Percentiles rank a stretch among this genome's conserved stretches.
Evolutionary conservation across 35 echinoderm and acorn worm species (phyloP).

Genomic region (Apostichopus californicus): DNA sequence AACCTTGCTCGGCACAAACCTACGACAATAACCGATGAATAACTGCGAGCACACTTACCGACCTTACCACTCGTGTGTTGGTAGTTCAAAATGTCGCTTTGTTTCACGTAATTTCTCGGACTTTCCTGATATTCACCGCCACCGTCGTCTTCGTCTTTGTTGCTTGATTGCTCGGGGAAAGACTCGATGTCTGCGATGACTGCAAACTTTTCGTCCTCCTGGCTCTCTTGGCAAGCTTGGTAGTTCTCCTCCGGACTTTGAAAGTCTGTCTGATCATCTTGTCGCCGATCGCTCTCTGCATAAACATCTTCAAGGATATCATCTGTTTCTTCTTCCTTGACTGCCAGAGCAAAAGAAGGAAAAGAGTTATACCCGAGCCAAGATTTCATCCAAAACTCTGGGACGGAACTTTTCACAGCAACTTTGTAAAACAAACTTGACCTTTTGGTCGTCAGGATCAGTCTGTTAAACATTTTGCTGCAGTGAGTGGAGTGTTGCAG

Average conservation of each 20-base stretch:
- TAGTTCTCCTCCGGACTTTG: neutral
- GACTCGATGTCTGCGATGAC: neutral
- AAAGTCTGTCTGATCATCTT: neutral
- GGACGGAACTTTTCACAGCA: too few relatives aligned
- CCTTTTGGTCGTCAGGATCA: too few relatives aligned
- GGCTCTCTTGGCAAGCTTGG: neutral
- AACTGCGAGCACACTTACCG: neutral
- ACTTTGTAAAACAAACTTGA: too few relatives aligned
- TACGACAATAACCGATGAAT: too few relatives aligned
- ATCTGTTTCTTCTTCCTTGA: neutral
- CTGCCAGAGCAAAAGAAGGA: neutral
- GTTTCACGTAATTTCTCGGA: neutral
- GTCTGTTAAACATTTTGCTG: too few relatives aligned
- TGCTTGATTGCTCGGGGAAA: neutral
- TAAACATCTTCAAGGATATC: neutral
- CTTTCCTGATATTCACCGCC: neutral
- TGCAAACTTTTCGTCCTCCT: neutral
- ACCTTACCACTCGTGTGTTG: neutral
- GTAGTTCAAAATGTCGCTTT: neutral
- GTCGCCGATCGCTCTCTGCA: neutral
- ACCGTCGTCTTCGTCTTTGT: neutral
- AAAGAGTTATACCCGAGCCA: neutral
- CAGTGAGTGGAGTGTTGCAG: too few relatives aligned
- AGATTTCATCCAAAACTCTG: too few relatives aligned
- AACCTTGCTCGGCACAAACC: too few relatives aligned